These are phyloP conservation scores for Eretmocerus hayati DNA, from an alignment of 2,888 invertebrate species.

Conservation along the genomic window DNA sequence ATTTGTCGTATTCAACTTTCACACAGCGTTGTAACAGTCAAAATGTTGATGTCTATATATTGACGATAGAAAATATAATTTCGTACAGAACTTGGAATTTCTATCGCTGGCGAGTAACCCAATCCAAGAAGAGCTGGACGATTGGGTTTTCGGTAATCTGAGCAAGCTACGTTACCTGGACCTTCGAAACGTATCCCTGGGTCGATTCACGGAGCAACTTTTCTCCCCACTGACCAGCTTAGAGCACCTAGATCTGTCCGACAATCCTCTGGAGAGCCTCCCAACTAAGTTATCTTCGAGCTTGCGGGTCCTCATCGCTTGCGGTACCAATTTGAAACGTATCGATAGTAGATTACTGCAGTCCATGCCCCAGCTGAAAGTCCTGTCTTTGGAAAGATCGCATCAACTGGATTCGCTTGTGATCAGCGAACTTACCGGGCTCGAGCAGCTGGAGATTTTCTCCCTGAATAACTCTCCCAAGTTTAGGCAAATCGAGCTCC, in stretches of 20 bases:
- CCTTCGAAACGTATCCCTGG: conserved; percentile 34
- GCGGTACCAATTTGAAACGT: conserved; percentile 53
- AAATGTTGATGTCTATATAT: too few species aligned
- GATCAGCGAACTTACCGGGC: conserved; percentile 52
- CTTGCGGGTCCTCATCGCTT: conserved; percentile 56
- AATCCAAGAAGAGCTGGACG: conserved; percentile 37
- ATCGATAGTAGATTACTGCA: conserved; percentile 47
- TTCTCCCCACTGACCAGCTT: conserved; percentile 35
- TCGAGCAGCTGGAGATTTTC: conserved; percentile 50
- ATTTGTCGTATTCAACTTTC: too few species aligned
- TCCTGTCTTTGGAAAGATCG: conserved; percentile 54
- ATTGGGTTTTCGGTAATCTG: conserved; percentile 35
- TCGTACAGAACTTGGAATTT: conserved; percentile 33
- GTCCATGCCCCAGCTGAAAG: conserved; percentile 50
- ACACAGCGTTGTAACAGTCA: too few species aligned
- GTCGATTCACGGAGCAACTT: conserved; percentile 31
- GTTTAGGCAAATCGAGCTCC: conserved; percentile 46
- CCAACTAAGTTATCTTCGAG: conserved; percentile 52
- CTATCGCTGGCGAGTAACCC: conserved; percentile 41
- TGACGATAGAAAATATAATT: neutral
- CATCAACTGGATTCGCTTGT: conserved; percentile 49
- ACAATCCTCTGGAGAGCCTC: conserved; percentile 51
- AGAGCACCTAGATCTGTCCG: conserved; percentile 34
- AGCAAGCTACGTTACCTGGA: conserved; percentile 32
- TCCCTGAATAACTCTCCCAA: conserved; percentile 53